Evolutionary conservation across 2,888 invertebrate genomes (phyloP), one percentile per base, ranked within the genome.

Genomic region (Quadroppia sp.): DNA sequence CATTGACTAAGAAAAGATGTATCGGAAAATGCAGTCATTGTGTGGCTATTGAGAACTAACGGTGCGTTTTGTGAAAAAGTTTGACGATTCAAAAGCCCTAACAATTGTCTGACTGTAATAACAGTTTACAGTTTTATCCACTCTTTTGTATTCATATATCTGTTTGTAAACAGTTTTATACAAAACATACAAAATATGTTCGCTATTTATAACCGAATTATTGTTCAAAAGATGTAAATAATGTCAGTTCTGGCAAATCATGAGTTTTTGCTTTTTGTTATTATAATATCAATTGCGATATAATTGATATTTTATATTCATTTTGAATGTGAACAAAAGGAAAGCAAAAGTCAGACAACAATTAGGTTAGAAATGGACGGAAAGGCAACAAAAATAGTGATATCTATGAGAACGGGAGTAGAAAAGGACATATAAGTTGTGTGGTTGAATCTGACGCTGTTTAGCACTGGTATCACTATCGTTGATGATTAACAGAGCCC

Each of bases 81-180:
- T 56, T 64, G 36, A 6, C 11, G 36, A 64, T 20, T 25, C 13
- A 32, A 64, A 64, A 30, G 30, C 30, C 20, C n/a, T n/a, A 64
- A 64, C 64, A 64, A 64, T 64, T 64, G 64, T 36, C 36, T 64
- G 64, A 25, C 20, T 36, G 30, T n/a, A 64, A 64, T 64, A 64
- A 64, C 20, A 64, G 64, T 64, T 36, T n/a, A 64, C 32, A 28
- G 64, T 64, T 64, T 56, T 56, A 56, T 56, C 30, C 30, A 23
- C 23, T 56, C 25, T 56, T 28, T 56, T 56, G 13, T 20, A 56
- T 13, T 2, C 25, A 56, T 23, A 64, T 17, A 64, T 64, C 20
- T 17, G 36, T 64, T 36, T 32, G 36, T 59, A 59, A 64, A 36
- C 64, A 36, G 20, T 28, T 15, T 28, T 64, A n/a, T 9, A 64